Evolutionary conservation across 2,797 vertebrate species (phyloP).

Genomic region (Pangasius djambal): DNA sequence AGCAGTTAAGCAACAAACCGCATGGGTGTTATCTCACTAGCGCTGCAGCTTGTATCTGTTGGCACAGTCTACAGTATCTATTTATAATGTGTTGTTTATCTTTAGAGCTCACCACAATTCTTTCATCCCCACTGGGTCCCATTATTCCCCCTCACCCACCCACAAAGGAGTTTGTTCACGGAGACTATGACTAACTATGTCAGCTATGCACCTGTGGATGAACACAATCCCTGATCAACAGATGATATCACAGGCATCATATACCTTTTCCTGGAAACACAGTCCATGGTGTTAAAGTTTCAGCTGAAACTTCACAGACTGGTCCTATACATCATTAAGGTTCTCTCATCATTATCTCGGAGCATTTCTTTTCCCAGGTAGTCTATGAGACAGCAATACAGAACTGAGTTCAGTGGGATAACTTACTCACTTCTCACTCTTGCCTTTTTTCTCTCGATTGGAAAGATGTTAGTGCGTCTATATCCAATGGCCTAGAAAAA

Average conservation of each 20-base stretch:
- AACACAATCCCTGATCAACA: slow-evolving; percentile 13
- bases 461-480: slow-evolving; percentile 2
- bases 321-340: slow-evolving; percentile 18
- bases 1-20: slow-evolving; percentile 21
- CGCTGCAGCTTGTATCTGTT: slow-evolving; percentile 2
- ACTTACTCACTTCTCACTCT: neutral
- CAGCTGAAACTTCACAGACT: slow-evolving; percentile 24
- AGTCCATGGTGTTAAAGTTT: slow-evolving; percentile 25
- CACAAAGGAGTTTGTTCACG: slow-evolving; percentile 33
- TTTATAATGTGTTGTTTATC: slow-evolving; percentile 48
- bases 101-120: slow-evolving; percentile 22
- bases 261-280: slow-evolving; percentile 40
- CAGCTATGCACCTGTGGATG: slow-evolving; percentile 25
- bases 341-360: neutral
- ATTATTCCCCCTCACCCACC: slow-evolving; percentile 32
- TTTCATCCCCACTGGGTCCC: slow-evolving; percentile 37
- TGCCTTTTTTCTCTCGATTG: neutral
- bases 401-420: neutral
- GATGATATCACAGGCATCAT: slow-evolving; percentile 30
- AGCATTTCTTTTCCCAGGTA: slow-evolving; percentile 32
- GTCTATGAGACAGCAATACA: slow-evolving; percentile 3
- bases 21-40: neutral
- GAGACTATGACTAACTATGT: slow-evolving; percentile 31
- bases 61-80: slow-evolving; percentile 12
- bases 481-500: slow-evolving; percentile 13